These are phyloP conservation scores for Coccyzus lansbergi DNA, from an alignment of 2,797 vertebrate species.

Conservation along the genomic window DNA sequence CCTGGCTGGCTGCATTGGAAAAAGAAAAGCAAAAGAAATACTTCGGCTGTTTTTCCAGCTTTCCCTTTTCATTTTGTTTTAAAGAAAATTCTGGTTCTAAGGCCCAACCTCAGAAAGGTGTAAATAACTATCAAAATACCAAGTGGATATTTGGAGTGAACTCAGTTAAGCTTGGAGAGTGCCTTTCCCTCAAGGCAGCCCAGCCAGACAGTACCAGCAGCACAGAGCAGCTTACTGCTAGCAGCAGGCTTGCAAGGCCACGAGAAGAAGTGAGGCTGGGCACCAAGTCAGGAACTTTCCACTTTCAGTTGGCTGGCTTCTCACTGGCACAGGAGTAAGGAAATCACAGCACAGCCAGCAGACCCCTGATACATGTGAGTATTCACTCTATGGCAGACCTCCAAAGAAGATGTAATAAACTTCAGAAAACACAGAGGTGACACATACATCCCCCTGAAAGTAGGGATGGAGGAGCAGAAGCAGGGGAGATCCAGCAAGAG, in stretches of 20 bases:
- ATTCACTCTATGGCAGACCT: not conserved
- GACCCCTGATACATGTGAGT: not conserved
- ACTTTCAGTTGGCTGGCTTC: not conserved
- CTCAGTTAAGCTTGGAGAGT: not conserved
- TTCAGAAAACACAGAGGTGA: not conserved
- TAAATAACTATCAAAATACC: not conserved
- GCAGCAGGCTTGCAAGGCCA: not conserved
- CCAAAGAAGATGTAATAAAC: not conserved
- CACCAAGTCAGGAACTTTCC: not conserved
- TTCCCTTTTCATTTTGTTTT: not conserved
- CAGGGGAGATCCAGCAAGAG: rapidly evolving
- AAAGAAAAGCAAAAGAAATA: not conserved
- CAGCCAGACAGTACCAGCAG: not conserved
- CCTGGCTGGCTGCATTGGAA: not conserved
- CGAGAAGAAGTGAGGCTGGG: not conserved
- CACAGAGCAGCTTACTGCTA: not conserved
- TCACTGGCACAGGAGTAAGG: not conserved
- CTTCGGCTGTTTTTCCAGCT: not conserved
- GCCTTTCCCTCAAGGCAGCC: not conserved
- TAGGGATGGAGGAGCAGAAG: not conserved
- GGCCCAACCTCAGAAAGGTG: rapidly evolving
- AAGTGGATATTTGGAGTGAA: not conserved
- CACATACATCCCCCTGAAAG: not conserved
- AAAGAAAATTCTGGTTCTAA: not conserved
- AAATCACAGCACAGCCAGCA: not conserved